phyloP scores from a whole-genome alignment of 2,797 vertebrate species.

The Pseudochirops corinnae region DNA sequence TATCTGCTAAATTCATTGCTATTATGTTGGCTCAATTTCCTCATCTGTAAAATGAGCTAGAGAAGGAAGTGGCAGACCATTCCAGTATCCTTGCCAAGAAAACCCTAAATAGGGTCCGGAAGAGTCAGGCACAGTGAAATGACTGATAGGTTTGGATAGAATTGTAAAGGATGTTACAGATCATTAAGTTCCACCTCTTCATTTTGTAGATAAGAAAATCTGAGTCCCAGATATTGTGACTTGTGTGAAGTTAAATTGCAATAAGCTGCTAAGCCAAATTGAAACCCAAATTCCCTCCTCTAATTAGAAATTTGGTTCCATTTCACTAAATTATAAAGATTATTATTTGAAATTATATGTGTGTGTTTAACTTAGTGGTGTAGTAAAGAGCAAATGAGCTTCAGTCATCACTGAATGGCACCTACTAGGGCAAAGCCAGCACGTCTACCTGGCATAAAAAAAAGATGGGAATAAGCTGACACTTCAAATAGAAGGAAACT shows the following conservation, averaged over 20 bases:
- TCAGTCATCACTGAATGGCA: background rate
- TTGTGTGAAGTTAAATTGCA: background rate
- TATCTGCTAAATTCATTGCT: too few species aligned
- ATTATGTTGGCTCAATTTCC: too few species aligned
- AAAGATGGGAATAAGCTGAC: background rate
- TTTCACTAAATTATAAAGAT: background rate
- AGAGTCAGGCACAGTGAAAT: background rate
- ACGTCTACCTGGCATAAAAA: background rate
- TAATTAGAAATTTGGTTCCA: background rate
- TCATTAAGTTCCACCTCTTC: background rate
- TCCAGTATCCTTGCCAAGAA: background rate
- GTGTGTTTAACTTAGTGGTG: background rate
- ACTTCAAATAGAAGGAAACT: background rate
- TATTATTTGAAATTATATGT: background rate
- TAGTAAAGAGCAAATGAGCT: background rate
- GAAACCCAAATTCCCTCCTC: background rate
- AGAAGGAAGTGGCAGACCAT: background rate
- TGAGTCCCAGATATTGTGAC: background rate
- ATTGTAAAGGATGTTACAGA: background rate
- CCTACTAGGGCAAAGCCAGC: background rate
- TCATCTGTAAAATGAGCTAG: background rate
- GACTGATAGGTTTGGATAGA: background rate
- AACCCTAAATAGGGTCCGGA: background rate
- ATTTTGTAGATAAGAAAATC: background rate
- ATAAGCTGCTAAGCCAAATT: background rate